Evolutionary conservation across 2,888 invertebrate genomes (phyloP), one percentile per base, ranked within the genome.

Genomic region (Dryocosmus kuriphilus): DNA sequence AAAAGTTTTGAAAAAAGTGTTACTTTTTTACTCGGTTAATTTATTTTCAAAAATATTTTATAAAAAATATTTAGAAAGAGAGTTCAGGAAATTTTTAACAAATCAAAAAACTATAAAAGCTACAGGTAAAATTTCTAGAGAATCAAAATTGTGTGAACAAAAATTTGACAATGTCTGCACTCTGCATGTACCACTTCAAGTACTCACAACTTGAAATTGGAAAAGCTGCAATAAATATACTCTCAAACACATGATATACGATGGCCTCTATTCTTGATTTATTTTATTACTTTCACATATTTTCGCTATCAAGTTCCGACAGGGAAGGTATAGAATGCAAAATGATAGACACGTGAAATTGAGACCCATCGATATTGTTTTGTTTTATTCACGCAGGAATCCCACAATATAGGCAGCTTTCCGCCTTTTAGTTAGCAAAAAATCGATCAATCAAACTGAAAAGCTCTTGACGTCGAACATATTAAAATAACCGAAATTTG

Each of bases 401-500:
- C 38, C 55, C 22, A 60, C 75, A 65, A 51, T 75, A 30, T 30
- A 22, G 27, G 9, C 41, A 16, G 41, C n/a, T 71, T 71, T n/a
- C n/a, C n/a, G 6, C 27, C 55, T 63, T 71, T 76, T 81, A 79
- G 80, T 83, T 75, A 77, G 77, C 75, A 38, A 73, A 81, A 81
- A 51, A 75, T 65, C 80, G 74, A 83, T 83, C 84, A 80, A 85
- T 86, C 83, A 84, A 80, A 71, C 38, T 46, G 73, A 78, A 67
- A 77, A 75, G 75, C 80, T 76, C 80, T 83, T 77, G 81, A 78
- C 63, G 83, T 76, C 79, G 22, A 74, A 77, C 73, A 76, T 81
- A 83, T 85, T 84, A 84, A 88, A 87, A 83, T 81, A 79, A 77
- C 71, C 77, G 65, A 80, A 82, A 80, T 79, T 82, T 82, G 79